Conservation (phyloP, 2,888 invertebrate genomes). For the Coelopa pilipes region DNA sequence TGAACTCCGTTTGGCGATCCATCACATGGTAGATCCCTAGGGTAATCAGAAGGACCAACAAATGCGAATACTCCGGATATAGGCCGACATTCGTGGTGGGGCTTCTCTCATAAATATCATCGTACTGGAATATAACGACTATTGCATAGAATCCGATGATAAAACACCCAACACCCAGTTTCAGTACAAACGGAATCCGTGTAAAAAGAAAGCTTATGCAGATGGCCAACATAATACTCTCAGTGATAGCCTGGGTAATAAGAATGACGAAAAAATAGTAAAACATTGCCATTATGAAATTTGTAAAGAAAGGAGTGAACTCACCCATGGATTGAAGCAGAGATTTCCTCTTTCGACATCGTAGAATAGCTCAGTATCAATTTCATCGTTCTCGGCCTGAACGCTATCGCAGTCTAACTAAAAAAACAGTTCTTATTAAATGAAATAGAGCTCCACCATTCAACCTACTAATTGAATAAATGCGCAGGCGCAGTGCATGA, state of each 20-base stretch:
- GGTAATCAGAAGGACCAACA: slow-evolving; percentile 78
- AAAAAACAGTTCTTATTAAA: slow-evolving; percentile 23
- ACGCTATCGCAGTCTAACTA: slow-evolving; percentile 52
- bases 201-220: slow-evolving; percentile 84
- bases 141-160: slow-evolving; percentile 76
- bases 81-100: slow-evolving; percentile 78
- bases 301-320: background rate
- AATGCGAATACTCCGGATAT: slow-evolving; percentile 77
- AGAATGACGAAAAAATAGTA: background rate
- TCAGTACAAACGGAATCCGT: slow-evolving; percentile 84
- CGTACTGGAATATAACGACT: slow-evolving; percentile 75
- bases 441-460: background rate
- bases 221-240: slow-evolving; percentile 70
- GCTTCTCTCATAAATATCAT: slow-evolving; percentile 70
- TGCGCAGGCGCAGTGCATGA: slow-evolving; percentile 74
- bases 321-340: slow-evolving; percentile 66
- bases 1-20: slow-evolving; percentile 90
- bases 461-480: slow-evolving; percentile 72
- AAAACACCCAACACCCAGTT: slow-evolving; percentile 76
- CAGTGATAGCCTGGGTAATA: slow-evolving; percentile 67
- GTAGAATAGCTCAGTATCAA: slow-evolving; percentile 36
- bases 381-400: slow-evolving; percentile 32
- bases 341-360: slow-evolving; percentile 47
- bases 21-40: slow-evolving; percentile 83
- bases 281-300: background rate